Conservation (phyloP, 1,140 invertebrate species). For the Hylaeus anthracinus region DNA sequence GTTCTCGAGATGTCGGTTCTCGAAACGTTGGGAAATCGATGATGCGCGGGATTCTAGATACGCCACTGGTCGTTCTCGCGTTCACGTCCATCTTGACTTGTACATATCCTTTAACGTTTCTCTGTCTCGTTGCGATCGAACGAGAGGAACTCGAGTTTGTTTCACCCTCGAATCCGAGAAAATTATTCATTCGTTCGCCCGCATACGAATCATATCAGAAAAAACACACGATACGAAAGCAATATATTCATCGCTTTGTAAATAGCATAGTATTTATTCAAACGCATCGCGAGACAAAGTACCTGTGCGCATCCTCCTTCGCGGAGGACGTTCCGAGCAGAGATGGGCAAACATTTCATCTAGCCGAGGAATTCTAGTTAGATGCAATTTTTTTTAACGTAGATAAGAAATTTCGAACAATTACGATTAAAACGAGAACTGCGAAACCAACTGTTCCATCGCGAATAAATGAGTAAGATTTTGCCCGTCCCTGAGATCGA, state of each 20-base stretch:
- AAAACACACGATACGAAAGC: conserved; percentile 3
- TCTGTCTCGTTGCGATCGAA: neutral
- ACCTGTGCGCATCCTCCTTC: conserved; percentile 32
- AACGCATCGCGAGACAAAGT: conserved; percentile 43
- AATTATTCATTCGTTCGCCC: neutral
- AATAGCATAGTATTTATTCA: conserved; percentile 62
- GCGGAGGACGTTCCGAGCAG: neutral
- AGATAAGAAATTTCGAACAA: no score
- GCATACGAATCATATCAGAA: neutral
- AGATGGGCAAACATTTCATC: no score
- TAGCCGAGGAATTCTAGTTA: no score
- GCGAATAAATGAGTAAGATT: no score
- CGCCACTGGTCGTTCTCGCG: neutral
- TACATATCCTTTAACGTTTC: no score
- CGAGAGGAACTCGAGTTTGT: neutral
- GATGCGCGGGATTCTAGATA: no score
- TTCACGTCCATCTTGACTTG: neutral
- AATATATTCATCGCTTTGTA: conserved; percentile 51
- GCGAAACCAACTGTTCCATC: no score
- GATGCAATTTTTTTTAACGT: no score
- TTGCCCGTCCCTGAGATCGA: no score
- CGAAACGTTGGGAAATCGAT: no score
- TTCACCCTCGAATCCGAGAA: neutral
- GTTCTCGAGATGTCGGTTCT: no score
- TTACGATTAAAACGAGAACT: no score